Conservation (phyloP, 1,140 invertebrate species). For the Holcopasites calliopsidis region DNA sequence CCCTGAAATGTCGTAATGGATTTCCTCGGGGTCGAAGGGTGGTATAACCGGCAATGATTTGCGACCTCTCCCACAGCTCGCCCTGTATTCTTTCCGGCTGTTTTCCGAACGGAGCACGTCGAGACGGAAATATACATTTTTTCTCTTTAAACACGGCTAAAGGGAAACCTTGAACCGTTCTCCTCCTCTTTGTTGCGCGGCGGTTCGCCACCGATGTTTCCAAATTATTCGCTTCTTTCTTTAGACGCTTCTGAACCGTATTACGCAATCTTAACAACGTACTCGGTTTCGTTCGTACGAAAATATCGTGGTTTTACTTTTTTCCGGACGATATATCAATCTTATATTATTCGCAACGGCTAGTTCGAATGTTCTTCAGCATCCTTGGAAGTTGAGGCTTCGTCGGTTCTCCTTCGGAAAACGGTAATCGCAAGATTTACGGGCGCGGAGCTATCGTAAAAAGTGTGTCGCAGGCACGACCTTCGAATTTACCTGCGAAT, state of each 20-base stretch:
- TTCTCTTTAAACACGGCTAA: background rate
- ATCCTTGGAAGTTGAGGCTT: too few relatives aligned
- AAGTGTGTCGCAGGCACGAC: background rate
- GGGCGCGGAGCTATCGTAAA: background rate
- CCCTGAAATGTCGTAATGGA: slow-evolving; percentile 46
- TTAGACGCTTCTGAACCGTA: background rate
- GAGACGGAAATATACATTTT: background rate
- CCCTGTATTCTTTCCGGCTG: background rate
- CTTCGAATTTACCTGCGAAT: slow-evolving; percentile 8
- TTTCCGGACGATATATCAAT: background rate
- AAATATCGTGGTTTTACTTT: too few relatives aligned
- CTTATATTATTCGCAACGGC: too few relatives aligned
- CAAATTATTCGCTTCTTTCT: background rate
- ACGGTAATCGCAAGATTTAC: background rate
- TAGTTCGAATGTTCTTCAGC: too few relatives aligned
- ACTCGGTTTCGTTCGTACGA: too few relatives aligned
- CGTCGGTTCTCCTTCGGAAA: background rate
- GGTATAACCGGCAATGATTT: slow-evolving; percentile 40
- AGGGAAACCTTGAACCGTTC: background rate
- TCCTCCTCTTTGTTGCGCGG: background rate
- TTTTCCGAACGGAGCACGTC: too few relatives aligned
- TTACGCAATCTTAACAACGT: too few relatives aligned
- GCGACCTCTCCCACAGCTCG: background rate
- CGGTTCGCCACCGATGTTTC: too few relatives aligned
- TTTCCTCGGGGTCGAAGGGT: slow-evolving; percentile 31